Evolutionary conservation across 2,113 vertebrate species (phyloP).

Genomic region (Rafetus swinhoei): DNA sequence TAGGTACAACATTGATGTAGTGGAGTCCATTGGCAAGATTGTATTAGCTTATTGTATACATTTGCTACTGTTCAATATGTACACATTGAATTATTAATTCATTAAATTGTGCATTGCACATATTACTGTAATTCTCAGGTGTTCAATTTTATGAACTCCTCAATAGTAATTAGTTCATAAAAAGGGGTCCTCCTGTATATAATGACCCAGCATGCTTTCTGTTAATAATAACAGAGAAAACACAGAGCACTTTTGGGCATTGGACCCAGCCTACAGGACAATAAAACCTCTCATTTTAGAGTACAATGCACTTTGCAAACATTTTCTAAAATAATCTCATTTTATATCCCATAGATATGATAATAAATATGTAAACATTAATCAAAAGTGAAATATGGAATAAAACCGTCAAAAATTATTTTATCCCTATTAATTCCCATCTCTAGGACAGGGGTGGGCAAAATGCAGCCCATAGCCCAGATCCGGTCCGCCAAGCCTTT

Average conservation of each 20-base stretch:
- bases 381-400: background rate
- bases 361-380: background rate
- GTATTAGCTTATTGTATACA: background rate
- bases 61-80: background rate
- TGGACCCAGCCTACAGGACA: background rate
- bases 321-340: background rate
- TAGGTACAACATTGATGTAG: background rate
- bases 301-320: background rate
- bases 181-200: background rate
- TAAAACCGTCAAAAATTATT: background rate
- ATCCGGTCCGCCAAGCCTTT: too few relatives aligned
- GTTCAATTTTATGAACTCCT: background rate
- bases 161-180: too few relatives aligned
- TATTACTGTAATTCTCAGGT: background rate
- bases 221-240: background rate
- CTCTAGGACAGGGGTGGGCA: background rate
- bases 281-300: background rate
- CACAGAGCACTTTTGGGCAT: background rate
- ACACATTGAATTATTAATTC: background rate
- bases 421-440: background rate
- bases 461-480: too few relatives aligned
- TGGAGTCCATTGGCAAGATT: background rate
- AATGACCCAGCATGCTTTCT: background rate
- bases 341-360: background rate
- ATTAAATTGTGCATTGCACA: background rate